Conservation (phyloP, 2,888 invertebrate genomes). For the Pachycephus smyrnensis region DNA sequence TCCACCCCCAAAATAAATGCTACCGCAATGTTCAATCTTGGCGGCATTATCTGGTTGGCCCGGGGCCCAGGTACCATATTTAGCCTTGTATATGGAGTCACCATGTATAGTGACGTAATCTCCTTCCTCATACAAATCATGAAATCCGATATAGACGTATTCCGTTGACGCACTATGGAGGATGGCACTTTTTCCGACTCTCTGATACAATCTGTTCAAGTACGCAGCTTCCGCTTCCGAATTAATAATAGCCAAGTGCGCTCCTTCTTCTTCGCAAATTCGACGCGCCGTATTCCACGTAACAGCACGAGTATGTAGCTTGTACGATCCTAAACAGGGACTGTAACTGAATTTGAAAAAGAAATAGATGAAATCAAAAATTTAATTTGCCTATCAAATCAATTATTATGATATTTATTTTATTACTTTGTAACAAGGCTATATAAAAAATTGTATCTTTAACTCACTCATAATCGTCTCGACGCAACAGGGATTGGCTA, state of each 20-base stretch:
- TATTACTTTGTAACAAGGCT: too few relatives aligned
- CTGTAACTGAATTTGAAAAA: not conserved
- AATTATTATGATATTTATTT: too few relatives aligned
- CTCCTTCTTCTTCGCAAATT: constrained; percentile 17
- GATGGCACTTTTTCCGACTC: not conserved
- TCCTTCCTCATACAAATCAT: constrained; percentile 13
- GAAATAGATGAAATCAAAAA: too few relatives aligned
- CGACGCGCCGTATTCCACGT: constrained; percentile 8
- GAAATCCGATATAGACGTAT: constrained; percentile 11
- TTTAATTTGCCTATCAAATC: too few relatives aligned
- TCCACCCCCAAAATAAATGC: constrained; percentile 8
- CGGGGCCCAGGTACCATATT: not conserved
- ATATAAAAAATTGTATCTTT: too few relatives aligned
- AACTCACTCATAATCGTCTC: too few relatives aligned
- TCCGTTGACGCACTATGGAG: not conserved
- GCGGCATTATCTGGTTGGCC: constrained; percentile 6
- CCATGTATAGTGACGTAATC: constrained; percentile 15
- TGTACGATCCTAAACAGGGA: constrained; percentile 8
- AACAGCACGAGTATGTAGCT: constrained; percentile 8
- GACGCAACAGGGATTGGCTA: too few relatives aligned
- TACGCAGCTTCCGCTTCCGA: constrained; percentile 7
- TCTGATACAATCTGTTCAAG: not conserved
- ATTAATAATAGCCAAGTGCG: constrained; percentile 11
- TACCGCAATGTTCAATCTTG: constrained; percentile 11
- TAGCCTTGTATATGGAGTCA: constrained; percentile 10